Evolutionary conservation across 2,888 invertebrate genomes (phyloP), one percentile per base, ranked within the genome.

Genomic region (Lamellibrachia satsuma): DNA sequence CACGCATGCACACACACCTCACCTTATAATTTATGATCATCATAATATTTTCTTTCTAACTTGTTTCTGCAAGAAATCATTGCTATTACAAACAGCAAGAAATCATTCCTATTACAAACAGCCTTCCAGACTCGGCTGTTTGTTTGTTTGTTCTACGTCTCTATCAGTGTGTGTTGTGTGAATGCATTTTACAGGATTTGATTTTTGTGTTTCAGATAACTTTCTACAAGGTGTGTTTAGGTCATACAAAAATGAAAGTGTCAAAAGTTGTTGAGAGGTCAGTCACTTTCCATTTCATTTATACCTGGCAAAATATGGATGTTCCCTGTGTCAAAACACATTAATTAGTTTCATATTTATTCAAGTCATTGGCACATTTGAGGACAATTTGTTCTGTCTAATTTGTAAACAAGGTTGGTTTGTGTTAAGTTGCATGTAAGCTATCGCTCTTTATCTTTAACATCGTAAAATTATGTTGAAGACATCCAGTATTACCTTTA

Each of bases 241-340:
- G 98, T 95, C 98, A 98, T 95, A 99, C 99, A 94, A 97, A 99
- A 96, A 98, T 99, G 97, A 99, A 99, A 97, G 98, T 98, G 93
- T 98, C 99, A 93, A 98, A 98, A 97, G 99, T 99, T 94, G 97
- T 99, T 95, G 99, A 99, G 97, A 98, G 96, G 97, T 97, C 94
- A 96, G 93, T 90, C 55, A 55, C 55, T 9, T 55, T 55, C 9
- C 55, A 7, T 55, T 55, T 55, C 7, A 7, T 9, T 55, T 55
- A 55, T 55, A 55, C 9, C 8, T 55, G 1, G 55, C 55, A 55
- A 55, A 55, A 22, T 75, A 22, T 60, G 95, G 4, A 75, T 92
- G 92, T 55, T 39, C 51, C 90, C 39, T 91, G 11, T 55, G 27
- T n/a, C 52, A 52, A 92, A 75, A 92, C 39, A 91, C 90, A 92